Percentiles rank a stretch among this genome's conserved stretches.
Conservation (phyloP, 2,113 vertebrate genomes). For the Ceyx melanurus region DNA sequence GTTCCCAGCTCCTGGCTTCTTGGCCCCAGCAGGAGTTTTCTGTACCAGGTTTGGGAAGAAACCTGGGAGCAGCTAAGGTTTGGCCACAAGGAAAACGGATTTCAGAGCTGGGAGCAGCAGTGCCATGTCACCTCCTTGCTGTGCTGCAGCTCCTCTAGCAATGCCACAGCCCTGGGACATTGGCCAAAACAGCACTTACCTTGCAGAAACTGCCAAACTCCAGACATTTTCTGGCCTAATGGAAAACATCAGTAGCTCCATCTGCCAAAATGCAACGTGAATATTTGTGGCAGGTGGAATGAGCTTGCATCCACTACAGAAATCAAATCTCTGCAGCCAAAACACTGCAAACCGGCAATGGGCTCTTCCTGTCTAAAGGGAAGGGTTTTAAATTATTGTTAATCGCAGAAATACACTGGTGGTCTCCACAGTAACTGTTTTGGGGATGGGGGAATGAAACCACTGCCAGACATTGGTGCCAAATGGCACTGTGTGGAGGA, state of each 20-base stretch:
- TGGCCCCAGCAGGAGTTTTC: neutral
- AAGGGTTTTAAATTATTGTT: neutral
- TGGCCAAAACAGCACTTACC: slow-evolving; percentile 54
- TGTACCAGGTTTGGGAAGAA: neutral
- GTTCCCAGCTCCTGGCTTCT: neutral
- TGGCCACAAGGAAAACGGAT: neutral
- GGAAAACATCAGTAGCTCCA: neutral
- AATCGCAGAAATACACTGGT: neutral
- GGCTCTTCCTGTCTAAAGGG: neutral
- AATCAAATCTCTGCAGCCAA: fast-evolving
- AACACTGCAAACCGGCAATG: neutral
- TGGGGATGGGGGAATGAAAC: neutral
- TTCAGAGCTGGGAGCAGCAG: neutral
- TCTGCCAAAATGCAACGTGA: neutral
- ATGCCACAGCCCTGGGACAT: neutral
- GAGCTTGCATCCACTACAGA: neutral
- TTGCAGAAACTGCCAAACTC: slow-evolving; percentile 11
- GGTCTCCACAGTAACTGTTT: neutral
- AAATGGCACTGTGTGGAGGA: neutral
- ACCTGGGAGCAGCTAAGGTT: neutral
- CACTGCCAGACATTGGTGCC: neutral
- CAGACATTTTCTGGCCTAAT: neutral
- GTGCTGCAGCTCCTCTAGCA: neutral
- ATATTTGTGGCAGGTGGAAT: neutral
- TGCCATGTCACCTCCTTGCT: neutral